Base-by-base conservation (phyloP, 2,113 vertebrate species). In the Aptenodytes forsteri region DNA sequence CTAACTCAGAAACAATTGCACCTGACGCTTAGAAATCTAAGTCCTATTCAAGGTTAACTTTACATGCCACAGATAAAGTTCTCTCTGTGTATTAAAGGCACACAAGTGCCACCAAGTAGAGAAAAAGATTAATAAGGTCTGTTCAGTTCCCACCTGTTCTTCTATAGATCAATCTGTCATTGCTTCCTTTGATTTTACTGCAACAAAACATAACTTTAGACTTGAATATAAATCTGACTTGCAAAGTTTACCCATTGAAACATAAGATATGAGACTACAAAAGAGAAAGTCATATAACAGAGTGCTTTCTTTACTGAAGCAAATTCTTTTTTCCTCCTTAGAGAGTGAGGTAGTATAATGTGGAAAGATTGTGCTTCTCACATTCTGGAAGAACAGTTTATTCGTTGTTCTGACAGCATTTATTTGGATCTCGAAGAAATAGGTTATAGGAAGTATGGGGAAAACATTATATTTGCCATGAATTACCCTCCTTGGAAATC, bases 171-270 rank as follows among this genome's bases (percentile, higher is more conserved):
- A 79, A 75, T 89, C 91, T 97, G 89, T 95, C 94, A 84, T 69
- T 61, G 80, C 77, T 79, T 78, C 77, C 87, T 94, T 78, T 92
- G 95, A 96, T 97, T 96, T 96, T 91, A 82, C 89, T 92, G 87
- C 89, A 91, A 81, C 92, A 93, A 97, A 96, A 94, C 86, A 79
- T 52, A 95, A 93, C 70, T 94, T 95, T 40, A 85, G 86, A 91
- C 94, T 82, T 38, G 77, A 89, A 75, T 94, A 96, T 96, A 97
- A 94, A 96, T 97, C 94, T 97, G 89, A 91, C 86, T 96, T 96
- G 92, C 94, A 89, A 89, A 96, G 95, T 95, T 96, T 96, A 95
- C 89, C 72, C 89, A 91, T 55, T 96, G 95, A 89, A 96, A 95
- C 65, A 46, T 82, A 92, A 97, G 94, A 93, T 65, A 87, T 84